Evolutionary conservation across 2,797 vertebrate genomes (phyloP).

Genomic region (Hylomyscus alleni): DNA sequence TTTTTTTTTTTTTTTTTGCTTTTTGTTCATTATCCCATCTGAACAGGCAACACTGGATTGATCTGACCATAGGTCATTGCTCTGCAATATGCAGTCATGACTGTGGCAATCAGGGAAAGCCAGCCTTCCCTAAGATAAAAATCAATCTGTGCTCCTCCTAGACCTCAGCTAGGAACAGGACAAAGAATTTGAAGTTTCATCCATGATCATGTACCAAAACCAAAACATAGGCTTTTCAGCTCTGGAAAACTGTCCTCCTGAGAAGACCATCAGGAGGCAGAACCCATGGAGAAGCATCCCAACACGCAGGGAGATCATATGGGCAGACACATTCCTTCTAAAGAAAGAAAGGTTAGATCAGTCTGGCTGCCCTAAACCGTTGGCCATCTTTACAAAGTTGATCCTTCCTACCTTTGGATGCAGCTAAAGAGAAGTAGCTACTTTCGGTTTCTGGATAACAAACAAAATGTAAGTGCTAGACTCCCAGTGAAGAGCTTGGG

Average conservation of each 20-base stretch:
- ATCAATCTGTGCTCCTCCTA: not conserved
- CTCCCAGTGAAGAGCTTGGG: slow-evolving; percentile 76
- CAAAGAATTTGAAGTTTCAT: not conserved
- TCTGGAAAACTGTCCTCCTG: not conserved
- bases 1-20: not conserved
- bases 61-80: not conserved
- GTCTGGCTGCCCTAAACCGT: not conserved
- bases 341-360: not conserved
- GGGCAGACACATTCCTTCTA: not conserved
- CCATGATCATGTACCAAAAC: not conserved
- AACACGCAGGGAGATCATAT: not conserved
- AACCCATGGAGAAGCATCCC: not conserved
- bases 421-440: slow-evolving; percentile 46
- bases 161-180: not conserved
- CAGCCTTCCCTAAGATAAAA: not conserved
- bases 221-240: slow-evolving; percentile 21
- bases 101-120: not conserved
- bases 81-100: not conserved
- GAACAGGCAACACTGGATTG: not conserved
- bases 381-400: slow-evolving; percentile 15
- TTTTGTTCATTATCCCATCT: not conserved
- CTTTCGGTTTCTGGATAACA: slow-evolving; percentile 69
- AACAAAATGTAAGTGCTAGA: slow-evolving; percentile 74
- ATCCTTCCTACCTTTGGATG: slow-evolving; percentile 47
- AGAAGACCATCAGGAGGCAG: slow-evolving; percentile 15